phyloP scores from a whole-genome alignment of 2,113 vertebrate species.

The Varanus salvator region DNA sequence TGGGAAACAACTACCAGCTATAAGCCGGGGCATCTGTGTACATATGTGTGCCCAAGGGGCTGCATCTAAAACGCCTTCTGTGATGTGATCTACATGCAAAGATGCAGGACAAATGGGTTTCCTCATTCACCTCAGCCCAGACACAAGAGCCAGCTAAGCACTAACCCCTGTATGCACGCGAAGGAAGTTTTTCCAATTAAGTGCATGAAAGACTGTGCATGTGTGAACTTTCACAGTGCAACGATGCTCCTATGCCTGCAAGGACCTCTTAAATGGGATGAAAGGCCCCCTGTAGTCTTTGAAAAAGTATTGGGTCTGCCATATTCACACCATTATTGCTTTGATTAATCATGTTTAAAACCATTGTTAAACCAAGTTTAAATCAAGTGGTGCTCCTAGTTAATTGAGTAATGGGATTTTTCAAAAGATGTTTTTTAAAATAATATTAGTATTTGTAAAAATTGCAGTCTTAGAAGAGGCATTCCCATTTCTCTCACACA shows the following conservation, averaged over 20 bases:
- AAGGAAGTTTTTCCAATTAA: background rate
- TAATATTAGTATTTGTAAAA: background rate
- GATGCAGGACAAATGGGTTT: background rate
- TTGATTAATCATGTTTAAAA: background rate
- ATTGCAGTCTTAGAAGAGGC: background rate
- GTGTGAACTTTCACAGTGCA: background rate
- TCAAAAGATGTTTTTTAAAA: background rate
- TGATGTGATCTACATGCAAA: background rate
- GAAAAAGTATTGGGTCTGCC: background rate
- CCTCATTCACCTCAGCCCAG: background rate
- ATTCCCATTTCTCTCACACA: background rate
- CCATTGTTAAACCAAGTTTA: background rate
- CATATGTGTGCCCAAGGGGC: background rate
- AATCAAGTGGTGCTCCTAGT: background rate
- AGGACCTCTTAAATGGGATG: too few relatives aligned
- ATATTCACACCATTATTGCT: background rate
- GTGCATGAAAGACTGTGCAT: background rate
- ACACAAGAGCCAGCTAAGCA: background rate
- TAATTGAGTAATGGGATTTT: background rate
- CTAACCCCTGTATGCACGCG: background rate
- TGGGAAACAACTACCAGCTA: background rate
- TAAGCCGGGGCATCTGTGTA: background rate
- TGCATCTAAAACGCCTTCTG: background rate
- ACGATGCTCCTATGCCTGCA: background rate
- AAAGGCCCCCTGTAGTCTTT: background rate